Evolutionary conservation across 2,888 invertebrate species (phyloP).

Genomic region (Luffia ferchaultella): DNA sequence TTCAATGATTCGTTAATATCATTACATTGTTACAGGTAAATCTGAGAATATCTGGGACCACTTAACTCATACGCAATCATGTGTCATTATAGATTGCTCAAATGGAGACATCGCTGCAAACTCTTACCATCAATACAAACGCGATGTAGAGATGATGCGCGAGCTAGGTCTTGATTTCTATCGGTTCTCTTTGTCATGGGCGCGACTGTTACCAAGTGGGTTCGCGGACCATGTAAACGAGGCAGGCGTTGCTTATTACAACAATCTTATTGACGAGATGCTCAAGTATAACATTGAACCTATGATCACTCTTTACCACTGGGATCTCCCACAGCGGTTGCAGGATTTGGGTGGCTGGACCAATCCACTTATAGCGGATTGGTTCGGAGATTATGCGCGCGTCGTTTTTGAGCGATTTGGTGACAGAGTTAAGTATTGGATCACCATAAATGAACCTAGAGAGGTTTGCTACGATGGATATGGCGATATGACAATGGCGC

Average conservation of each 20-base stretch:
- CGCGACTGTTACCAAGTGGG: conserved; percentile 70
- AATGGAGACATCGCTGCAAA: conserved; percentile 72
- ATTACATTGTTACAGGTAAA: conserved; percentile 39
- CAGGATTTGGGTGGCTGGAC: conserved; percentile 68
- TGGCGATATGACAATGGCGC: conserved; percentile 31
- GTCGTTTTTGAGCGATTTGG: conserved; percentile 55
- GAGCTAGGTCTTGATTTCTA: conserved; percentile 58
- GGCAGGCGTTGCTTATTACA: conserved; percentile 70
- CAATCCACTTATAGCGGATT: conserved; percentile 57
- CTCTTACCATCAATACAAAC: conserved; percentile 68
- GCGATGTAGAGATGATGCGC: conserved; percentile 49
- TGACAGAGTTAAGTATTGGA: conserved; percentile 58
- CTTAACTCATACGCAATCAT: conserved; percentile 52
- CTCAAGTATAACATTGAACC: conserved; percentile 63
- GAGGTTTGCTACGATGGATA: conserved; percentile 42
- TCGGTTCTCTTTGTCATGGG: conserved; percentile 71
- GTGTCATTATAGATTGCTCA: conserved; percentile 52
- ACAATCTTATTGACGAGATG: conserved; percentile 66
- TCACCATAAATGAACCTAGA: conserved; percentile 67
- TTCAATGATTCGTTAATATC: neutral
- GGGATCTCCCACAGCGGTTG: conserved; percentile 65
- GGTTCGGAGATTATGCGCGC: conserved; percentile 65
- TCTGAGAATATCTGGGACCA: conserved; percentile 71
- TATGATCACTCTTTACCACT: conserved; percentile 68
- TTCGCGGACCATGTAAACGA: conserved; percentile 55